A percentile compares a stretch with the other conserved stretches of the same genome.
These are phyloP conservation scores for Cheiracanthium punctorium DNA, from an alignment of 2,888 invertebrate species.

Conservation along the genomic window DNA sequence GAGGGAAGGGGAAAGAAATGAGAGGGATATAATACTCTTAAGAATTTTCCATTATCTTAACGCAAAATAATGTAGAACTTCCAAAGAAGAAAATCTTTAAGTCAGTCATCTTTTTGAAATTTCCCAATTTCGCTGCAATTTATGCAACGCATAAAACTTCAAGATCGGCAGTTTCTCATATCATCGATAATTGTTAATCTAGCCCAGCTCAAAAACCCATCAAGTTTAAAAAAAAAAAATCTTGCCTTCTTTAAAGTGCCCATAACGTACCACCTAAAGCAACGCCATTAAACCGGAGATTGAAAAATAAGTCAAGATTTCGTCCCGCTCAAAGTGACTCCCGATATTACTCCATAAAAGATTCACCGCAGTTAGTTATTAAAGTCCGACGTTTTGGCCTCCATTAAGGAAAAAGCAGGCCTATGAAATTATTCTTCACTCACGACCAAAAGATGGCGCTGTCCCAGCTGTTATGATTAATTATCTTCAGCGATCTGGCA, in stretches of 20 bases:
- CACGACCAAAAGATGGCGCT: conserved; percentile 11
- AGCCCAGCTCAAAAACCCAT: neutral
- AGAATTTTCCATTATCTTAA: too few relatives aligned
- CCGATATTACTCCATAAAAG: conserved; percentile 1
- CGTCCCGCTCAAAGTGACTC: neutral
- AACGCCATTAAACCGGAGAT: neutral
- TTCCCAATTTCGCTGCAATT: neutral
- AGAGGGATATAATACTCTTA: too few relatives aligned
- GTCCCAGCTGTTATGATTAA: neutral
- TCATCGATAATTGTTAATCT: neutral
- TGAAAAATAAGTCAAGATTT: conserved; percentile 10
- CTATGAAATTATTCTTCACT: conserved; percentile 1
- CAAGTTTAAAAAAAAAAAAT: neutral
- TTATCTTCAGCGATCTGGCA: conserved; percentile 7
- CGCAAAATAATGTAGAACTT: too few relatives aligned
- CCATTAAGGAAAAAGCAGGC: conserved; percentile 8
- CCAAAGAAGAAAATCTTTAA: neutral
- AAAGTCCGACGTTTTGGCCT: neutral
- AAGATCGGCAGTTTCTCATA: neutral
- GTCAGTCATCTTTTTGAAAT: neutral
- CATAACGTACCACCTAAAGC: neutral
- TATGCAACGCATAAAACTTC: neutral
- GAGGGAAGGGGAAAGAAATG: too few relatives aligned
- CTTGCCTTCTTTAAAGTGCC: neutral
- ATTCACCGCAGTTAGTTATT: conserved; percentile 6